These are phyloP conservation scores for Protomyctophum bolini DNA, from an alignment of 2,113 vertebrate species.

Conservation along the genomic window DNA sequence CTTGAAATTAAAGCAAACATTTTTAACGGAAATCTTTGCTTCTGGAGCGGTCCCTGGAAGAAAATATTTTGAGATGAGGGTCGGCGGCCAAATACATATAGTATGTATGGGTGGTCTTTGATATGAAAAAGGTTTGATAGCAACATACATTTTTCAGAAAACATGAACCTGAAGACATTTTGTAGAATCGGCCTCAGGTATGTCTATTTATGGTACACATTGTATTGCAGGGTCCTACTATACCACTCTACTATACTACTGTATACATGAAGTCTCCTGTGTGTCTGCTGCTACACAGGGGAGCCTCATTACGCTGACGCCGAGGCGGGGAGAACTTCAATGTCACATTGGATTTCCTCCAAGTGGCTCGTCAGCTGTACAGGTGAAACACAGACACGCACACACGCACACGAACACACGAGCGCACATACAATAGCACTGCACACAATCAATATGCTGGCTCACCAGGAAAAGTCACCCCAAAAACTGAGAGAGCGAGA, in stretches of 20 bases:
- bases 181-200: too few relatives aligned
- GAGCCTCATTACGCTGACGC: constrained; percentile 36
- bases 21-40: too few relatives aligned
- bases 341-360: constrained; percentile 61
- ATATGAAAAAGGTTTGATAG: too few relatives aligned
- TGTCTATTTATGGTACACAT: too few relatives aligned
- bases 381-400: constrained; percentile 63
- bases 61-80: too few relatives aligned
- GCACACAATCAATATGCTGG: constrained; percentile 1
- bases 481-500: background rate
- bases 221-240: too few relatives aligned
- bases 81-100: too few relatives aligned
- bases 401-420: background rate
- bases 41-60: too few relatives aligned
- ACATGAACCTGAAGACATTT: too few relatives aligned
- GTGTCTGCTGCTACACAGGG: constrained; percentile 6
- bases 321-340: constrained; percentile 43
- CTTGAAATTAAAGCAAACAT: too few relatives aligned
- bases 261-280: constrained; percentile 18
- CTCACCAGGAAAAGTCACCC: background rate
- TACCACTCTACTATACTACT: constrained; percentile 5
- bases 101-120: too few relatives aligned
- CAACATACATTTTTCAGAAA: too few relatives aligned
- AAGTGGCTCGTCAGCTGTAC: constrained; percentile 61
- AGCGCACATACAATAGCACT: constrained; percentile 1